A percentile compares a stretch with the other conserved stretches of the same genome.
phyloP scores from a whole-genome alignment of 2,113 vertebrate genomes.

The Pangasianodon hypophthalmus region DNA sequence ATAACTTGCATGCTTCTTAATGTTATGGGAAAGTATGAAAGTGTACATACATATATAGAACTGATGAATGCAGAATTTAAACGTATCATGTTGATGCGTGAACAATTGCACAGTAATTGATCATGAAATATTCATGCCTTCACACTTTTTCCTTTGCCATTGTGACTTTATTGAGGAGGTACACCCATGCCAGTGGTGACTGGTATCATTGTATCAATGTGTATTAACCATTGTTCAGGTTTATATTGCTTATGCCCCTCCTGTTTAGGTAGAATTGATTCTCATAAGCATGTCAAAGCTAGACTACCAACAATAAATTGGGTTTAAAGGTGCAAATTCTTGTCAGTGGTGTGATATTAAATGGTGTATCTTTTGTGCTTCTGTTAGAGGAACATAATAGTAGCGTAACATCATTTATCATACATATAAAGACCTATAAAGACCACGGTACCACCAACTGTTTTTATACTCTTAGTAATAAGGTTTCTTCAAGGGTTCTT shows the following conservation, averaged over 20 bases:
- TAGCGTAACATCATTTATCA: too few relatives aligned
- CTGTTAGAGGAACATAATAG: neutral
- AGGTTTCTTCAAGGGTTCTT: too few relatives aligned
- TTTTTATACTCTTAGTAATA: neutral
- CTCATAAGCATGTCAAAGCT: neutral
- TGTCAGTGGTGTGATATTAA: neutral
- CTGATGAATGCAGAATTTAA: neutral
- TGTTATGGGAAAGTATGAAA: neutral
- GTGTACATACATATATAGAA: neutral
- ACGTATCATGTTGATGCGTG: slow-evolving; percentile 11
- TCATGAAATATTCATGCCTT: slow-evolving; percentile 45
- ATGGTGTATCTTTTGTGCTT: neutral
- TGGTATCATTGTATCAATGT: slow-evolving; percentile 11
- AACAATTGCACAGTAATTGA: slow-evolving; percentile 15
- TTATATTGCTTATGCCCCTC: neutral
- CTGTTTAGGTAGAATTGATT: neutral
- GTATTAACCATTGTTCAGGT: neutral
- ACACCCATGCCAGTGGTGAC: neutral
- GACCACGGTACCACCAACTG: neutral
- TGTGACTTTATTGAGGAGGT: slow-evolving; percentile 41
- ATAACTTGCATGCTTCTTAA: neutral
- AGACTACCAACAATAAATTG: neutral
- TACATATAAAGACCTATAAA: neutral
- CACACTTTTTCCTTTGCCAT: slow-evolving; percentile 9
- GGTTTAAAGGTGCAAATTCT: neutral